Conservation (phyloP, 2,888 invertebrate species). For the Apoderus coryli region DNA sequence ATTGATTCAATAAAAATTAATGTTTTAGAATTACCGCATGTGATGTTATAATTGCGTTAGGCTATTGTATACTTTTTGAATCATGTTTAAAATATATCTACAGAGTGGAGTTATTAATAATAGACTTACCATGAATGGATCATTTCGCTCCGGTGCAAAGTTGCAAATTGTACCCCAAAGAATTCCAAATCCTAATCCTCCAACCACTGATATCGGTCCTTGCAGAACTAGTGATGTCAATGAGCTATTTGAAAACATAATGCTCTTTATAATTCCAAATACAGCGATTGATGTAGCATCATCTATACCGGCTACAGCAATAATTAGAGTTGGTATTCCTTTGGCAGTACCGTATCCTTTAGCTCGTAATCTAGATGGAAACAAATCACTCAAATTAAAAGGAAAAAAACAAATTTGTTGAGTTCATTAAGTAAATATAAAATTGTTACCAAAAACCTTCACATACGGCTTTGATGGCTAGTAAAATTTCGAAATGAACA, state of each 20-base stretch:
- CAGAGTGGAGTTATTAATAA: too few relatives aligned
- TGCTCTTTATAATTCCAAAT: conserved; percentile 76
- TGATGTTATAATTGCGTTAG: too few relatives aligned
- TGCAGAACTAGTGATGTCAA: conserved; percentile 52
- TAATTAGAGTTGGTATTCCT: conserved; percentile 88
- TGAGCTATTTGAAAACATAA: conserved; percentile 69
- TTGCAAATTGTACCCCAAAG: conserved; percentile 67
- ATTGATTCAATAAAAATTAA: too few relatives aligned
- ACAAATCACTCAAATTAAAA: too few relatives aligned
- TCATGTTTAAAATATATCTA: too few relatives aligned
- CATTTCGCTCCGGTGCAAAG: conserved; percentile 70
- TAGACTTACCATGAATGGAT: conserved; percentile 53
- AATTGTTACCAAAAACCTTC: too few relatives aligned
- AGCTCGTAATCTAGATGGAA: conserved; percentile 62
- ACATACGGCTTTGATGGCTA: too few relatives aligned
- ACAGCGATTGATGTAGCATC: conserved; percentile 90
- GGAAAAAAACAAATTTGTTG: too few relatives aligned
- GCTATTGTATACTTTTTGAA: too few relatives aligned
- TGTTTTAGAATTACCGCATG: too few relatives aligned
- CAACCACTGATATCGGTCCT: conserved; percentile 66
- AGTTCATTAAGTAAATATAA: too few relatives aligned
- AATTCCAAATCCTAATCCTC: conserved; percentile 57
- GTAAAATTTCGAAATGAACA: too few relatives aligned
- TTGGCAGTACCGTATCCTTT: conserved; percentile 85
- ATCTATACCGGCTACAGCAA: conserved; percentile 88